phyloP scores from a whole-genome alignment of 2,113 vertebrate species.

The Pagrus major region DNA sequence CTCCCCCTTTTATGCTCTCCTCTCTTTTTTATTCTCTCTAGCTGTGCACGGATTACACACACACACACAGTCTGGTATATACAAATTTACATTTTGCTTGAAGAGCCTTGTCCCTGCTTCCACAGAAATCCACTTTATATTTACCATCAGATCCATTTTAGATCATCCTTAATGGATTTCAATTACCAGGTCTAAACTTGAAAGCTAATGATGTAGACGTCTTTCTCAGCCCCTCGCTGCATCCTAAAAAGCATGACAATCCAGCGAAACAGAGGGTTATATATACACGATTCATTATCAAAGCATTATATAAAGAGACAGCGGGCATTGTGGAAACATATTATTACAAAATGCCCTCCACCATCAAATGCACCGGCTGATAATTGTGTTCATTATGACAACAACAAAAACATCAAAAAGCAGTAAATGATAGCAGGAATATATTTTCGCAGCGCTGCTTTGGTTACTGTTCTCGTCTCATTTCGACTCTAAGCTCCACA shows the following conservation, averaged over 20 bases:
- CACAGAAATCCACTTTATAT: constrained; percentile 87
- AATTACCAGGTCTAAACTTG: constrained; percentile 89
- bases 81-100: constrained; percentile 92
- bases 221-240: constrained; percentile 55
- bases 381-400: constrained; percentile 35
- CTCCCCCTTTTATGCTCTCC: constrained; percentile 70
- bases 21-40: constrained; percentile 61
- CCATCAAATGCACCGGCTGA: constrained; percentile 4
- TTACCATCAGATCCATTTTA: constrained; percentile 91
- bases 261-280: constrained; percentile 67
- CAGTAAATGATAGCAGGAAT: neutral
- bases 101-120: constrained; percentile 85
- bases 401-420: constrained; percentile 22
- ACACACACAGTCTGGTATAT: constrained; percentile 81
- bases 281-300: constrained; percentile 75
- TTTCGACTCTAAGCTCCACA: neutral
- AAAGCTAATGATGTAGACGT: constrained; percentile 80
- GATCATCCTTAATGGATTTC: constrained; percentile 88
- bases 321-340: constrained; percentile 27
- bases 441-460: neutral
- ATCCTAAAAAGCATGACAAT: constrained; percentile 73
- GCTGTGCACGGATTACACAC: constrained; percentile 44
- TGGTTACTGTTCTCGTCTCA: neutral
- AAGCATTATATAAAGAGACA: constrained; percentile 70
- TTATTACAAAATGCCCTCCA: constrained; percentile 27